Conservation (phyloP, 2,113 vertebrate species). For the Larimichthys crocea region DNA sequence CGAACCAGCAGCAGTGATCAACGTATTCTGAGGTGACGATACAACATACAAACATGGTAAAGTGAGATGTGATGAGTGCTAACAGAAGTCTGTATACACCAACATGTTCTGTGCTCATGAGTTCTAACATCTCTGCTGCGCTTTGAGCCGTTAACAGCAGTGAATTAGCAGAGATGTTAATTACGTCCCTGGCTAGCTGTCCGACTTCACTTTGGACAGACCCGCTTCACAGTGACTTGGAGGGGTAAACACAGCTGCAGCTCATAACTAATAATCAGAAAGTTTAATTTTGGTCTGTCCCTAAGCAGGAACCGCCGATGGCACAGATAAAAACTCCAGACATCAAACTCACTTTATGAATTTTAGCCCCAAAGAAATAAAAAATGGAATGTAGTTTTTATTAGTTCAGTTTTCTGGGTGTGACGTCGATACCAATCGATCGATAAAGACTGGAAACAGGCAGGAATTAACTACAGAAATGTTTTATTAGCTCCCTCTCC, state of each 20-base stretch:
- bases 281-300: not conserved
- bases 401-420: not conserved
- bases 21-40: too few relatives aligned
- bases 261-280: not conserved
- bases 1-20: too few relatives aligned
- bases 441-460: too few relatives aligned
- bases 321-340: too few relatives aligned
- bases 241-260: not conserved
- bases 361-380: not conserved
- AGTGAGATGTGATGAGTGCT: not conserved
- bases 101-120: not conserved
- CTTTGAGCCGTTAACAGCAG: not conserved
- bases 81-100: not conserved
- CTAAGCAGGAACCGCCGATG: not conserved
- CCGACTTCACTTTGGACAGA: not conserved
- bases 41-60: not conserved
- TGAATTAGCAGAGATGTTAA: not conserved
- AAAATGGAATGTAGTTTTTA: not conserved
- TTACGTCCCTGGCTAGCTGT: constrained; percentile 2
- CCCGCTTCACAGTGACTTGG: not conserved
- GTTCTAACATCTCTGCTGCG: not conserved
- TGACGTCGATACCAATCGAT: too few relatives aligned
- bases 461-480: too few relatives aligned
- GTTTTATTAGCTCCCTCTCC: too few relatives aligned
- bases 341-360: too few relatives aligned